Base-by-base conservation (phyloP, 2,888 invertebrate genomes). In the Acholoe squamosa region DNA sequence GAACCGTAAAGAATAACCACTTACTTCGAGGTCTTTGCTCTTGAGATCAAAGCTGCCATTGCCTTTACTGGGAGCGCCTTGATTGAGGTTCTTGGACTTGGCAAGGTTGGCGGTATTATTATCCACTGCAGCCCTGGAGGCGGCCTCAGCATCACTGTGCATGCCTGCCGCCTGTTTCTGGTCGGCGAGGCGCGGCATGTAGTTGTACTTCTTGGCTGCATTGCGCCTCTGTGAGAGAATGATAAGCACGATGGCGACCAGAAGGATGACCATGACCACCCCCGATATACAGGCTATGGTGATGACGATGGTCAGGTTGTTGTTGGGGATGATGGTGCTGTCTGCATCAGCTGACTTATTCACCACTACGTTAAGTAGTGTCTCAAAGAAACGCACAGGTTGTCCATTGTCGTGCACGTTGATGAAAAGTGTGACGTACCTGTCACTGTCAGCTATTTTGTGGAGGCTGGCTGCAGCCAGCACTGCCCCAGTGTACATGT, bases 301-400 rank as follows among this genome's bases (percentile, higher is more conserved):
- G 77, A 92, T 90, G 34, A 92, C 92, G n/a, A 92, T 90, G 28
- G 90, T 91, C 71, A 92, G 61, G 84, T 92, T 92, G 25, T 84
- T 31, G 33, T 33, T 80, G 12, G 90, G 61, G 33, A 91, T 89
- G 14, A 91, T 34, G 0, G 28, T 43, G 12, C 28, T 34, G n/a
- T 12, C 0, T 14, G 54, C 33, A 33, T 84, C 28, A 7, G 90
- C 56, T 3, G 92, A 92, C 51, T 89, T 89, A 56, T 91, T 91
- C 34, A 92, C 92, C 19, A 92, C 67, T 16, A 92, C 43, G 51
- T 92, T 92, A n/a, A 92, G 51, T 16, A 51, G 61, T 22, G 91
- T 61, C 34, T 91, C 92, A 14, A 89, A 52, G 71, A 61, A 54
- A n/a, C 89, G 89, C n/a, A 76, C 71, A 19, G 91, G 91, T 0